Evolutionary conservation across 2,113 vertebrate genomes (phyloP).

Genomic region (Prochilodus magdalenae): DNA sequence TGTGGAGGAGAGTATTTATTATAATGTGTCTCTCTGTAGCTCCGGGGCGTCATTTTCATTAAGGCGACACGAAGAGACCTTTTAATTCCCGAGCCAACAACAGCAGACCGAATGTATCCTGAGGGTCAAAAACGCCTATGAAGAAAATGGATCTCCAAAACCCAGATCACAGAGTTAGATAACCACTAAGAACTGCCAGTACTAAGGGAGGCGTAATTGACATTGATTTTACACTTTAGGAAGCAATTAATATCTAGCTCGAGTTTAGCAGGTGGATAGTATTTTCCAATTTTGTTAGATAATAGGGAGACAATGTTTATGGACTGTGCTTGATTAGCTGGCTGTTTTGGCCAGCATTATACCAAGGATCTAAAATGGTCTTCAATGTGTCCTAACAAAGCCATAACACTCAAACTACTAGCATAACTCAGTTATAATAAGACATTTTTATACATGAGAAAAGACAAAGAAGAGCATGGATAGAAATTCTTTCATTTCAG

Average conservation of each 20-base stretch:
- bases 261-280: slow-evolving; percentile 62
- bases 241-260: slow-evolving; percentile 69
- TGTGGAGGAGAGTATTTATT: slow-evolving; percentile 35
- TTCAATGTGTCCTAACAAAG: slow-evolving; percentile 48
- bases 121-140: slow-evolving; percentile 56
- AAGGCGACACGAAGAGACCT: slow-evolving; percentile 59
- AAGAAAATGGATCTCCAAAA: slow-evolving; percentile 64
- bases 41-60: slow-evolving; percentile 68
- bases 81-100: slow-evolving; percentile 71
- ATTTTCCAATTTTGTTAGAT: slow-evolving; percentile 60
- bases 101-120: slow-evolving; percentile 60
- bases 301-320: slow-evolving; percentile 66
- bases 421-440: not conserved
- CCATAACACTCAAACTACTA: not conserved
- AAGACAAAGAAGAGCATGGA: too few species aligned
- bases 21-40: slow-evolving; percentile 51
- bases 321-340: slow-evolving; percentile 39
- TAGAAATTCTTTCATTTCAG: too few species aligned
- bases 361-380: slow-evolving; percentile 45
- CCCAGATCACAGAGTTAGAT: slow-evolving; percentile 61
- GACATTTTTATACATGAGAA: not conserved
- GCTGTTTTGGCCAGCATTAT: slow-evolving; percentile 7
- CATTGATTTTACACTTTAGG: slow-evolving; percentile 74
- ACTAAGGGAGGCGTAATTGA: slow-evolving; percentile 62
- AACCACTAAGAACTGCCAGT: slow-evolving; percentile 58